Base-by-base conservation (phyloP, 2,113 vertebrate species). In the Origma solitaria region DNA sequence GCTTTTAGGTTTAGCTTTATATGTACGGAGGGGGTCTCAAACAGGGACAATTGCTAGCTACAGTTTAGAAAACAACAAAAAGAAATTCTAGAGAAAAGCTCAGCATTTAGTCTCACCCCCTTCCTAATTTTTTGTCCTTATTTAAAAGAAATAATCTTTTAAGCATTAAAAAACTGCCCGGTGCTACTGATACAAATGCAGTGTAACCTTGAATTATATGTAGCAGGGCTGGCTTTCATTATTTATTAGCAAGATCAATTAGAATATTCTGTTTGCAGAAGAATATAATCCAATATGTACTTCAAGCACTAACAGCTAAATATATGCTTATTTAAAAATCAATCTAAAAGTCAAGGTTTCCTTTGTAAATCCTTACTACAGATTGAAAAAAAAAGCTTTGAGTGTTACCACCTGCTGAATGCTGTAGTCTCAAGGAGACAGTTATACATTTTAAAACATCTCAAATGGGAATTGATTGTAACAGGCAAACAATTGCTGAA, bases 271-370 rank as follows among this genome's bases (percentile, higher is more conserved):
- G 93, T 96, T 97, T 95, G 94, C 93, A 93, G 44, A 94, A 81
- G 85, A 75, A 93, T 97, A 81, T 90, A 96, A 95, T 94, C 80
- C 94, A 75, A 76, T 92, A 96, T 95, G 95, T 94, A 95, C 96
- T 89, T 97, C 89, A 96, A 96, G 89, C 95, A 97, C 96, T 97
- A 95, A 96, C 94, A 97, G 95, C 97, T 97, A 98, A 98, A 98
- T 97, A 97, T 95, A 96, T 96, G 97, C 97, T 98, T 97, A 97
- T 97, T 98, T 97, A 97, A 98, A 98, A 97, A 97, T 96, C 97
- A 97, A 95, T 93, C 94, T 78, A 79, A 88, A 97, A 97, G 93
- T 97, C 94, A 96, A 97, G 95, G 95, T 96, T 96, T 96, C 95
- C 84, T 96, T 97, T 97, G 88, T 88, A 96, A 96, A 95, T 83